Evolutionary conservation across 2,797 vertebrate genomes (phyloP), one percentile per base, ranked within the genome.

Genomic region (Coccyzus lansbergi): DNA sequence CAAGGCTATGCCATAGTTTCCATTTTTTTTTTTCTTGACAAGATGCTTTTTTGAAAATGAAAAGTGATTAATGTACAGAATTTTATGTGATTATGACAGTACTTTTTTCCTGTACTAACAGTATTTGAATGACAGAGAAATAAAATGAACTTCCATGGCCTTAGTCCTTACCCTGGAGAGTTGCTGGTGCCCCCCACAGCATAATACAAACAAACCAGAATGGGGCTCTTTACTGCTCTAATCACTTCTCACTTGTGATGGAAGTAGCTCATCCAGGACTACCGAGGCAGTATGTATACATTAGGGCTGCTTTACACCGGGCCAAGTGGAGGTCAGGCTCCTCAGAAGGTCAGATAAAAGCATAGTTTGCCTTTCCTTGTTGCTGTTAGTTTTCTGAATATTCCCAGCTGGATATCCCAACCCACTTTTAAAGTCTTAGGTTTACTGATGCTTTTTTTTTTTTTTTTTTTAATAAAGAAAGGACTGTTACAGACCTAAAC

Each of bases 1-100:
- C 17, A 8, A 60, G 70, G 60, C 71, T 95, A n/a, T 79, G 74
- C 33, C 60, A 59, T 85, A 64, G 84, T 88, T 36, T 51, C 48
- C 21, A 11, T 44, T 96, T 92, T 94, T 94, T 67, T 83, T 84
- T 84, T 95, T 78, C 81, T 94, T 93, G 49, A 75, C 89, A 89
- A 93, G 63, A 95, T 75, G 74, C 34, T 95, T 83, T 93, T 96
- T 91, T 92, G 77, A 71, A 92, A 85, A 92, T 94, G 70, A 80
- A 88, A 92, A 95, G 84, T 93, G 83, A 90, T 64, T 91, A 94
- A 96, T 83, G 69, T 91, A 87, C 62, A 95, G 91, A 71, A 90
- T 76, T 93, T 89, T 64, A 33, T 33, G 15, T 92, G 67, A 97
- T 92, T 95, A 76, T 40, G 76, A 77, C 84, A 92, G 68, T 88